phyloP scores from a whole-genome alignment of 2,888 invertebrate genomes.

The Eubasilissa splendida region DNA sequence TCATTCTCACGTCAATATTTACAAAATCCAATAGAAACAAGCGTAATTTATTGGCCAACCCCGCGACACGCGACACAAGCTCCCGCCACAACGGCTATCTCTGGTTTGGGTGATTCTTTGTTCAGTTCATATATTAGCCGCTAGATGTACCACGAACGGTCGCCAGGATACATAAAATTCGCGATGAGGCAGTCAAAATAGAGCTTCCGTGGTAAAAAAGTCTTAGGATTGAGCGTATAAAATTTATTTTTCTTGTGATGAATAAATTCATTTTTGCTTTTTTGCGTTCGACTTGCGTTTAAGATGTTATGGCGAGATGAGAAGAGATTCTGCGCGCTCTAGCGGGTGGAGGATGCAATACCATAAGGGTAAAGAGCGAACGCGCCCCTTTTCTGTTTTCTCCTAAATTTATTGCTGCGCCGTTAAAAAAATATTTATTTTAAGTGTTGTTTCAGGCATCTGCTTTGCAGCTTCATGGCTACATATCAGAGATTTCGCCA shows the following conservation, averaged over 20 bases:
- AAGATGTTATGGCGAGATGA: background rate
- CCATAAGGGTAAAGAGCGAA: conserved; percentile 20
- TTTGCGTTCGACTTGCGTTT: background rate
- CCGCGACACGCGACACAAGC: conserved; percentile 36
- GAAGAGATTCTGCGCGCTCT: conserved; percentile 29
- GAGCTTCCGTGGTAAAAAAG: background rate
- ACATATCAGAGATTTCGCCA: conserved; percentile 6
- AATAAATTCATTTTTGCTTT: too few relatives aligned
- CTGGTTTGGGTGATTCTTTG: conserved; percentile 43
- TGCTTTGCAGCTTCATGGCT: conserved; percentile 4
- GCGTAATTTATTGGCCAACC: conserved; percentile 28
- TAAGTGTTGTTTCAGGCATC: conserved; percentile 23
- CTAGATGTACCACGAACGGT: conserved; percentile 19
- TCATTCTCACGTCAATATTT: conserved; percentile 30
- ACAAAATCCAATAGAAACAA: conserved; percentile 37
- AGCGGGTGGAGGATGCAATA: conserved; percentile 35
- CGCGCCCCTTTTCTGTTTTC: conserved; percentile 35
- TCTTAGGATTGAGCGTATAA: background rate
- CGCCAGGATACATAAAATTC: background rate
- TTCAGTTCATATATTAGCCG: conserved; percentile 41
- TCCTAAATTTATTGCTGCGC: conserved; percentile 31
- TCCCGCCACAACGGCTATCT: conserved; percentile 41
- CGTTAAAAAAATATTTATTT: conserved; percentile 34
- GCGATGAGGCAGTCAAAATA: background rate
- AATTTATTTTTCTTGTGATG: too few relatives aligned